Base-by-base conservation (phyloP, 2,797 vertebrate species). In the Apogon talboti region DNA sequence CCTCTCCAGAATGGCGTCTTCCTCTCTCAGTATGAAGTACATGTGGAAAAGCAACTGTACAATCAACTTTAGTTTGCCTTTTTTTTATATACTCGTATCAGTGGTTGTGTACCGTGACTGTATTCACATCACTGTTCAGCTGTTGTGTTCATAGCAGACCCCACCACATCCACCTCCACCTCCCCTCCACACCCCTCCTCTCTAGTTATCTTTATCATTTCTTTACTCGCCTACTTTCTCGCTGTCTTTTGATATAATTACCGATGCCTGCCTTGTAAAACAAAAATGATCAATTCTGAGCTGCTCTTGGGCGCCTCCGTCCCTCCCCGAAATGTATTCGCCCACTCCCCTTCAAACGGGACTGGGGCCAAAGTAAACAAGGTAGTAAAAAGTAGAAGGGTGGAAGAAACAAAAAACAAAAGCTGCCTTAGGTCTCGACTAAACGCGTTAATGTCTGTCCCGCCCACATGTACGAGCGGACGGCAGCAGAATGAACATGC, bases 1-100 rank as follows among this genome's bases (percentile, higher is more conserved):
- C 68, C 56, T 35, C 41, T 68, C 76, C 77, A 75, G 63, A 83
- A 88, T 18, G 78, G 80, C 66, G 89, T 93, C 91, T 93, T 92
- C 92, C 92, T 33, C 30, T 82, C 78, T 78, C 88, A 75, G 79
- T 86, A 86, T 87, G 80, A 90, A 84, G 82, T 89, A 81, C 84
- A 87, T 76, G 87, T 88, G 81, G 86, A 83, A 84, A 89, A 90
- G 89, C 86, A 91, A 90, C 82, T 91, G 88, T 91, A 87, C 91
- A 89, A 91, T 93, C 90, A 78, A 63, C 68, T 88, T 91, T 77
- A 57, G 61, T 89, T 91, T 82, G 86, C 84, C 82, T 88, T 89
- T 88, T 85, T 91, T 42, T 81, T 82, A 86, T 86, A 86, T 79
- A 87, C 70, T 57, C 66, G 87, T 90, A 81, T 80, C 72, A 74